Evolutionary conservation across 2,797 vertebrate species (phyloP).

Genomic region (Pipistrellus pygmaeus): DNA sequence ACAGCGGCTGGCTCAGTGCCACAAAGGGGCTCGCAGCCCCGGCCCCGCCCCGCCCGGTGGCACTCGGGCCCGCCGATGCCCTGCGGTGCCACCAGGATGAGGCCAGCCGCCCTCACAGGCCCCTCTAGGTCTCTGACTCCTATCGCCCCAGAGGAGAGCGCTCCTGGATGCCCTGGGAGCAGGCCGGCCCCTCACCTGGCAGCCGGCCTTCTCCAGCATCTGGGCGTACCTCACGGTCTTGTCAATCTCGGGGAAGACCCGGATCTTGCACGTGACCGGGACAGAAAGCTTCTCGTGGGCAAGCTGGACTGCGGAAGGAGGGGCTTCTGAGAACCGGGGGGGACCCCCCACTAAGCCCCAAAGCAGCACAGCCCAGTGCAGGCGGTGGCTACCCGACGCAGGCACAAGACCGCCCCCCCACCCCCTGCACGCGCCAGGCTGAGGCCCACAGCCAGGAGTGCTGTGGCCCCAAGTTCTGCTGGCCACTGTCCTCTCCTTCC

Average conservation of each 20-base stretch:
- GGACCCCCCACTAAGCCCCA: background rate
- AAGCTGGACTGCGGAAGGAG: slow-evolving; percentile 90
- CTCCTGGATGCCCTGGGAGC: background rate
- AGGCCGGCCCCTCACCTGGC: slow-evolving; percentile 91
- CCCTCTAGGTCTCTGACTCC: background rate
- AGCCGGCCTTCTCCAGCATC: slow-evolving; percentile 97
- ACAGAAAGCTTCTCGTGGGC: slow-evolving; percentile 96
- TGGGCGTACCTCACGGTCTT: slow-evolving; percentile 96
- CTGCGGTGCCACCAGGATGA: background rate
- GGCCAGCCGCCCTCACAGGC: background rate
- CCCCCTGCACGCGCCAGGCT: no score
- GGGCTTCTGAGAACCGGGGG: background rate
- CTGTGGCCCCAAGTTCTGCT: no score
- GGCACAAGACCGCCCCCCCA: no score
- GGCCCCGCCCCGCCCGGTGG: background rate
- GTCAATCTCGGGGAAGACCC: slow-evolving; percentile 95
- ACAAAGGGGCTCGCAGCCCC: background rate
- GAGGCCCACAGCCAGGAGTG: no score
- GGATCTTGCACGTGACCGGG: slow-evolving; percentile 98
- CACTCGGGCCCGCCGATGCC: background rate
- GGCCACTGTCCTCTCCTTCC: no score
- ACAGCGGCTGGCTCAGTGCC: slow-evolving; percentile 34
- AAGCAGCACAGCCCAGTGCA: background rate
- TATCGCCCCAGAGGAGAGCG: background rate
- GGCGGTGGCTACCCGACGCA: background rate